Evolutionary conservation across 2,113 vertebrate species (phyloP), one percentile per base, ranked within the genome.

Genomic region (Callopanchax toddi): DNA sequence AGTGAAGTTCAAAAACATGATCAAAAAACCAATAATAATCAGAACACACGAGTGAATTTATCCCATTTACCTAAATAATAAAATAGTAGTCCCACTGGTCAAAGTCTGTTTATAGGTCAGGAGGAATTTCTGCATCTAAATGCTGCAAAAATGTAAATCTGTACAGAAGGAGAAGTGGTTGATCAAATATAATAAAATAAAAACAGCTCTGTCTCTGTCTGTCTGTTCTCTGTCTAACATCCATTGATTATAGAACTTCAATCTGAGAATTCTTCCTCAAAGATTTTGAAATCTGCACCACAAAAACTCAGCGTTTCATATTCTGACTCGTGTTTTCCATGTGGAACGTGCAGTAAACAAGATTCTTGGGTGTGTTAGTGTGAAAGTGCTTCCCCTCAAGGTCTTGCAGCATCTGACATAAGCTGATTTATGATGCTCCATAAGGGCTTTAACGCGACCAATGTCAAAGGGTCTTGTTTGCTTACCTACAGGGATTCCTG

Each of bases 371-470:
- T 62, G 46, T 37, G 32, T 57, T 9, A 29, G 37, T 54, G 52
- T 60, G 74, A 64, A 53, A 50, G 54, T 22, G 54, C 71, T 60
- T 59, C 65, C 42, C 36, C 58, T 72, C 60, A 79, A 87, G 76
- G 80, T 76, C 67, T 68, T 48, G 44, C 21, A 23, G 44, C 60
- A 17, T 50, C 43, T 34, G 76, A 61, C 57, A 61, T 69, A 63
- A 59, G 54, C 34, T 78, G 86, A 89, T 78, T 78, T 78, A 87
- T 84, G 78, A 22, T 3, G 10, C 22, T 39, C 63, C 64, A 59
- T 82, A 57, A 85, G 72, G 78, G 15, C 23, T 71, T 82, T 76
- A 68, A 87, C 79, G 56, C 66, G 61, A 23, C 66, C 50, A 62
- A 53, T 80, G 82, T 84, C 80, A 78, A 52, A 79, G 62, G 72